phyloP scores from a whole-genome alignment of 2,888 invertebrate genomes.

The Nomada fucata region DNA sequence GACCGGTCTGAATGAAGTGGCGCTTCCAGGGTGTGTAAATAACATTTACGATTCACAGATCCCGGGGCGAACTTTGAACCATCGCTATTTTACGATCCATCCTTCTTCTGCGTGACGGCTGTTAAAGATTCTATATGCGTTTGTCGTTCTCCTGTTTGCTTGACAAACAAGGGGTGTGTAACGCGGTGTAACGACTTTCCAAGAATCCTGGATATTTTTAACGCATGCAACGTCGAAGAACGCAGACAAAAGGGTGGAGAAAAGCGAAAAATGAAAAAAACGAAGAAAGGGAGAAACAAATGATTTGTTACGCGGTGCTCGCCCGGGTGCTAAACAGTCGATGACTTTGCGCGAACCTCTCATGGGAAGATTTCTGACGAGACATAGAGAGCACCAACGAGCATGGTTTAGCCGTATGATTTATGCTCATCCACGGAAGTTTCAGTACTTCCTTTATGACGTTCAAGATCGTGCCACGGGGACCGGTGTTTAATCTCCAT shows the following conservation, averaged over 20 bases:
- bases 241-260: not conserved
- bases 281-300: not conserved
- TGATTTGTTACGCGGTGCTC: slow-evolving; percentile 26
- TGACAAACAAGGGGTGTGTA: slow-evolving; percentile 27
- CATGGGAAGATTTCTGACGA: not conserved
- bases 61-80: slow-evolving; percentile 27
- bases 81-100: slow-evolving; percentile 3
- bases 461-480: slow-evolving; percentile 11
- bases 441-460: slow-evolving; percentile 38
- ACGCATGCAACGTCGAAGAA: not conserved
- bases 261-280: no score
- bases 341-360: not conserved
- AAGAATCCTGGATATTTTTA: slow-evolving; percentile 21
- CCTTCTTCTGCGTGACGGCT: not conserved
- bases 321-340: not conserved
- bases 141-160: slow-evolving; percentile 37
- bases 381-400: not conserved
- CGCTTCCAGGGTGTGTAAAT: slow-evolving; percentile 27
- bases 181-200: not conserved
- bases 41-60: slow-evolving; percentile 49
- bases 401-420: slow-evolving; percentile 41
- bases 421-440: slow-evolving; percentile 32
- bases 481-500: slow-evolving; percentile 46
- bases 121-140: slow-evolving; percentile 1
- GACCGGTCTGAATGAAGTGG: not conserved